phyloP scores from a whole-genome alignment of 2,888 invertebrate genomes.

The Drosophila trichaetosa region DNA sequence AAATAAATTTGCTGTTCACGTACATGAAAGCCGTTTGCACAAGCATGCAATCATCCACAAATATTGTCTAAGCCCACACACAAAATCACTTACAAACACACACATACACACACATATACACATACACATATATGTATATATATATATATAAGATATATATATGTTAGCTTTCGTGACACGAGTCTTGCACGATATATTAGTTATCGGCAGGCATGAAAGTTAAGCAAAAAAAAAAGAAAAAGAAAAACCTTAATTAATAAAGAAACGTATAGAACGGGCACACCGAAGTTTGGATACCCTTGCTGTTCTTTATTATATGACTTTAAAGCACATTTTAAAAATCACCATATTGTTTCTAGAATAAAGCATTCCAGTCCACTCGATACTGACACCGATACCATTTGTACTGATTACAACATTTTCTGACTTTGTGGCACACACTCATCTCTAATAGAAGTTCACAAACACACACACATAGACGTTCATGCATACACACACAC shows the following conservation, averaged over 20 bases:
- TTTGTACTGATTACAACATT: neutral
- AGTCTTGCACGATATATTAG: neutral
- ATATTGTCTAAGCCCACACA: slow-evolving; percentile 72
- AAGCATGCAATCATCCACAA: slow-evolving; percentile 80
- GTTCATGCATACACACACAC: neutral
- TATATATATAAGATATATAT: neutral
- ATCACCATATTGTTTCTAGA: neutral
- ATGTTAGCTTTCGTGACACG: neutral
- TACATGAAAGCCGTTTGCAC: slow-evolving; percentile 80
- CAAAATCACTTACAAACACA: slow-evolving; percentile 8
- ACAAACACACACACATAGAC: neutral
- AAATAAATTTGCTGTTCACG: slow-evolving; percentile 79
- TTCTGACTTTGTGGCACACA: neutral
- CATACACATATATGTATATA: neutral
- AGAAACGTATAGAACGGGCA: neutral
- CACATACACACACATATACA: neutral
- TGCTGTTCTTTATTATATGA: neutral
- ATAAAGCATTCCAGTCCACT: neutral
- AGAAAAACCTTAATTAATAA: neutral
- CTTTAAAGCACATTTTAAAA: neutral
- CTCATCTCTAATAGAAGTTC: slow-evolving; percentile 1
- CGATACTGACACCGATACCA: neutral
- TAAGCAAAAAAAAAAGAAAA: neutral
- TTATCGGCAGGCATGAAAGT: neutral
- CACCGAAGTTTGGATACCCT: neutral